A percentile compares a stretch with the other conserved stretches of the same genome.
phyloP scores from a whole-genome alignment of 2,797 vertebrate species.

The Sylvia borin region DNA sequence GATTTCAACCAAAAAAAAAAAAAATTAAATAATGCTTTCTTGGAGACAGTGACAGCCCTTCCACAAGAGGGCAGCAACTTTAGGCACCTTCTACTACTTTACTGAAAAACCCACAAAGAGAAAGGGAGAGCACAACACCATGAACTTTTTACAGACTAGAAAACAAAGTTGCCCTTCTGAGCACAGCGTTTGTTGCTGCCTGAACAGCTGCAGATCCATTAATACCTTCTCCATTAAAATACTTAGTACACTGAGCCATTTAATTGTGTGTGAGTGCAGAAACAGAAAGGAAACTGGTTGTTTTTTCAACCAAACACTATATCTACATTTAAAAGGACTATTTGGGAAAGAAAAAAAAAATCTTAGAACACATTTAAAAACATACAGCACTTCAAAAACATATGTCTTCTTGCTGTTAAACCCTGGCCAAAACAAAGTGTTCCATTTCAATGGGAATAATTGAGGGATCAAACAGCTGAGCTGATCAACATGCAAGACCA shows the following conservation, averaged over 20 bases:
- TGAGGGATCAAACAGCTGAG: neutral
- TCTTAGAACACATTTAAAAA: neutral
- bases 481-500: neutral
- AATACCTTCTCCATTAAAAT: neutral
- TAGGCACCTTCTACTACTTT: neutral
- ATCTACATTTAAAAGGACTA: neutral
- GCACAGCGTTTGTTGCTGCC: neutral
- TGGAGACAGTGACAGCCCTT: neutral
- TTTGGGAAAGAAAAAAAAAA: neutral
- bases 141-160: neutral
- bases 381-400: neutral
- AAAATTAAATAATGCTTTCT: neutral
- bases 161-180: neutral
- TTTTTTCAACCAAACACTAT: neutral
- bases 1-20: neutral
- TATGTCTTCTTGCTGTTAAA: neutral
- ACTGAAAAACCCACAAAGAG: neutral
- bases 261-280: neutral
- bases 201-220: neutral
- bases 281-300: neutral
- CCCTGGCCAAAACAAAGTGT: neutral
- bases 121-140: neutral
- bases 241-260: neutral
- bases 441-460: neutral
- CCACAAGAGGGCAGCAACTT: neutral